Evolutionary conservation across 2,113 vertebrate genomes (phyloP).

Genomic region (Centrocercus urophasianus): DNA sequence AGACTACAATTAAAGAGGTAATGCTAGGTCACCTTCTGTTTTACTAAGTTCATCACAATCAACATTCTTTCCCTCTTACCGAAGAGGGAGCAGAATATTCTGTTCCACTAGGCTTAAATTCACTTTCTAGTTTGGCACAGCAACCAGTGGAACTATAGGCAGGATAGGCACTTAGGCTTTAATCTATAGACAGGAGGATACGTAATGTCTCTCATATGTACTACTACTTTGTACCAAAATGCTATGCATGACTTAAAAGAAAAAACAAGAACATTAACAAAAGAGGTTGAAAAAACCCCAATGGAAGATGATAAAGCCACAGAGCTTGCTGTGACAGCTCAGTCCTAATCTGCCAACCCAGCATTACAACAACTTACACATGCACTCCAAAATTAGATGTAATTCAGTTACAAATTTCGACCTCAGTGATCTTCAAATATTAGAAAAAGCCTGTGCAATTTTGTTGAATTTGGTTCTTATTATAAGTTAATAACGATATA

Average conservation of each 20-base stretch:
- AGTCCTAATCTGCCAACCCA: not conserved
- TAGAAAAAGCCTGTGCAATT: not conserved
- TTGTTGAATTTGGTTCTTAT: not conserved
- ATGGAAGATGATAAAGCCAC: not conserved
- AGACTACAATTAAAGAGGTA: not conserved
- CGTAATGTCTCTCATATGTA: rapidly evolving
- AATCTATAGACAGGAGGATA: not conserved
- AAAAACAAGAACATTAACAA: not conserved
- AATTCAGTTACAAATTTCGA: not conserved
- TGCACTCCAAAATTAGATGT: not conserved
- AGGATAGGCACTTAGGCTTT: not conserved
- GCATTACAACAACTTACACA: not conserved
- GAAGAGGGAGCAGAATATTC: not conserved
- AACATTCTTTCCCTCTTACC: not conserved
- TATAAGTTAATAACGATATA: not conserved
- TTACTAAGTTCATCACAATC: not conserved
- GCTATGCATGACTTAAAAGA: not conserved
- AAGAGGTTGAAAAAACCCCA: not conserved
- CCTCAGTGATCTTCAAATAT: not conserved
- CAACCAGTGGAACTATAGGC: not conserved
- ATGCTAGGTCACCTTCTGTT: not conserved
- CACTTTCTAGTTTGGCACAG: not conserved
- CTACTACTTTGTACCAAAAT: not conserved
- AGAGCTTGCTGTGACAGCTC: not conserved
- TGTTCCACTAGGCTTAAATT: not conserved